phyloP scores from a whole-genome alignment of 1,140 invertebrate genomes.

The Rhagoletis zephyria region DNA sequence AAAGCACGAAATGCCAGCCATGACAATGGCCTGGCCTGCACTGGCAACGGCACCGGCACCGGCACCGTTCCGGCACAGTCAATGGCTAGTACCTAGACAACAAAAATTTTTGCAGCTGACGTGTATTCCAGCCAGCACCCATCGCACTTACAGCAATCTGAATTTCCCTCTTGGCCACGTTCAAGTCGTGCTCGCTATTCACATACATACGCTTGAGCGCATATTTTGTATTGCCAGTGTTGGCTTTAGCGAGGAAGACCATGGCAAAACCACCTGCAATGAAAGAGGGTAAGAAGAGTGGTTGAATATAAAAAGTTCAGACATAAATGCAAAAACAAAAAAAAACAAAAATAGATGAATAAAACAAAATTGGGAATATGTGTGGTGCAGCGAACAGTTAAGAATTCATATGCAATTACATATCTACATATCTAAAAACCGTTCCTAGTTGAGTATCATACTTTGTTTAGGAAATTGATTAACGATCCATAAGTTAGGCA shows the following conservation, averaged over 20 bases:
- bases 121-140: too few relatives aligned
- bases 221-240: conserved; percentile 80
- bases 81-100: background rate
- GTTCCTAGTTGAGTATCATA: background rate
- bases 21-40: background rate
- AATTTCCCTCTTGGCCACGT: conserved; percentile 91
- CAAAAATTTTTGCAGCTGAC: background rate
- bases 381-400: background rate
- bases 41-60: too few relatives aligned
- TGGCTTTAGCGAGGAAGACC: conserved; percentile 88
- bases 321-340: conserved; percentile 4
- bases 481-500: background rate
- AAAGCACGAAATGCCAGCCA: conserved; percentile 23
- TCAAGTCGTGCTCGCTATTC: conserved; percentile 91
- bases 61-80: background rate
- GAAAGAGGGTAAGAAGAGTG: conserved; percentile 26
- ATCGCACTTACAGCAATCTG: conserved; percentile 83
- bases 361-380: background rate
- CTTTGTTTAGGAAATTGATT: background rate
- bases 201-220: conserved; percentile 94
- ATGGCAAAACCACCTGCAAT: conserved; percentile 90
- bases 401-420: background rate
- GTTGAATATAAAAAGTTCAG: conserved; percentile 1
- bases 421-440: background rate
- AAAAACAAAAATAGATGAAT: background rate